Evolutionary conservation across 2,113 vertebrate genomes (phyloP).

Genomic region (Notarius quadriscutis): DNA sequence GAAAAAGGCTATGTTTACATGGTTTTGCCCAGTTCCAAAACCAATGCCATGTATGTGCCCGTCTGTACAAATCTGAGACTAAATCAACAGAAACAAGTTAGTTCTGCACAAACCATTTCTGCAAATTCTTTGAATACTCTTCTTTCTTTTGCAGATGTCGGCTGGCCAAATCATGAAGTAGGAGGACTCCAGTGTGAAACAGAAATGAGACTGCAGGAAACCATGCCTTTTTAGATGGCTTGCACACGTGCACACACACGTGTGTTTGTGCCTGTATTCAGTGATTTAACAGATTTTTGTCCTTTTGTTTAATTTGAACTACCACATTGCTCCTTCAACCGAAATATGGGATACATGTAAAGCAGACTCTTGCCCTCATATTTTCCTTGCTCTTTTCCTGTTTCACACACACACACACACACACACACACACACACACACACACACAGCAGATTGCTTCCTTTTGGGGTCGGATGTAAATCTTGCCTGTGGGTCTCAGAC

Average conservation of each 20-base stretch:
- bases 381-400: not conserved
- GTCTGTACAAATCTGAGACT: conserved; percentile 34
- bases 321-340: not conserved
- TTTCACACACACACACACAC: not conserved
- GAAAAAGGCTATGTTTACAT: conserved; percentile 13
- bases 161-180: not conserved
- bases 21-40: conserved; percentile 18
- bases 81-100: conserved; percentile 24
- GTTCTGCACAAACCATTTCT: conserved; percentile 29
- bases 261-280: conserved; percentile 1
- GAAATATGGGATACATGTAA: not conserved
- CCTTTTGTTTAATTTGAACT: not conserved
- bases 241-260: not conserved
- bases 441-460: conserved; percentile 29
- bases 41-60: not conserved
- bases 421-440: conserved; percentile 12
- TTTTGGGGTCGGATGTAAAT: conserved; percentile 31
- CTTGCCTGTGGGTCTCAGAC: conserved; percentile 6
- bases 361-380: not conserved
- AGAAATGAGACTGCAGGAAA: conserved; percentile 24
- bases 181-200: not conserved
- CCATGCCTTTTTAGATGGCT: not conserved
- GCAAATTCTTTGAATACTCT: conserved; percentile 27
- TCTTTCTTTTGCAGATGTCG: conserved; percentile 34
- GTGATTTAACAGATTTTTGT: not conserved